Conservation (phyloP, 2,113 vertebrate species). For the Lampris megalopsis region DNA sequence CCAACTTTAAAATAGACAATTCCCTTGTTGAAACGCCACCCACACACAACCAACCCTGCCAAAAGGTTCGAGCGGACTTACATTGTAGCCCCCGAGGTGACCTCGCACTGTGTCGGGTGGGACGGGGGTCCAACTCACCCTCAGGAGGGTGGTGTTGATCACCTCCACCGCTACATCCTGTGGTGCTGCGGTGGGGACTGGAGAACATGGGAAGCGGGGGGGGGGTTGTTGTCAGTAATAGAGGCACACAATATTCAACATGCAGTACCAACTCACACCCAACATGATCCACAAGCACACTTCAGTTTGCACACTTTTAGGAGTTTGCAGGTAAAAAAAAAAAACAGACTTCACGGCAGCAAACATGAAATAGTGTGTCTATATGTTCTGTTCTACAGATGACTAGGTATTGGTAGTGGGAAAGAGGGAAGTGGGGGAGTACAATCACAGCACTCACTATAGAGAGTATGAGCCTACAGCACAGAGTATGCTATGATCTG, state of each 20-base stretch:
- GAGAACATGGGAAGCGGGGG: conserved; percentile 26
- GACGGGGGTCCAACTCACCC: conserved; percentile 89
- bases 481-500: conserved; percentile 49
- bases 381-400: conserved; percentile 29
- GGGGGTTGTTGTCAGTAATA: conserved; percentile 24
- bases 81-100: conserved; percentile 91
- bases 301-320: background rate
- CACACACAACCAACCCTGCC: too few relatives aligned
- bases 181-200: conserved; percentile 91
- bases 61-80: conserved; percentile 63
- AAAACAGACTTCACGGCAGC: background rate
- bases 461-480: conserved; percentile 35
- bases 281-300: background rate
- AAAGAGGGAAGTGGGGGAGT: background rate
- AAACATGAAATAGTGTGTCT: conserved; percentile 15
- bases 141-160: conserved; percentile 87
- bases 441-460: conserved; percentile 36
- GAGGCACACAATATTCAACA: conserved; percentile 12
- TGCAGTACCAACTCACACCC: conserved; percentile 4
- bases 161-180: conserved; percentile 84
- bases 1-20: too few relatives aligned
- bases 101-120: conserved; percentile 88
- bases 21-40: too few relatives aligned
- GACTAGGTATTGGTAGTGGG: conserved; percentile 4
- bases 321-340: conserved; percentile 9